These are phyloP conservation scores for Leptonema lineaticorne DNA, from an alignment of 1,140 invertebrate species.

Conservation along the genomic window DNA sequence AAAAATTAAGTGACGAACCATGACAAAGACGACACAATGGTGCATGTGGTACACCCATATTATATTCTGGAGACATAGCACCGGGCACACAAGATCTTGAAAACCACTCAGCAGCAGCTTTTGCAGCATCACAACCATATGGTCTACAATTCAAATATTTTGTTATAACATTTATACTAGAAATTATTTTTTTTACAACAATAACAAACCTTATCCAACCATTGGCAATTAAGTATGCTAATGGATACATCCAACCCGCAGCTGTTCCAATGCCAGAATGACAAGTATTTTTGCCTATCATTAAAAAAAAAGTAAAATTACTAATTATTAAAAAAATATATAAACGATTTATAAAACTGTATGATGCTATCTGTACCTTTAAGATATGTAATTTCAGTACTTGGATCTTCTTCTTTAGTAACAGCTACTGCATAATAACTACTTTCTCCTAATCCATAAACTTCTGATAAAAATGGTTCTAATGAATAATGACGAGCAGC, in stretches of 20 bases:
- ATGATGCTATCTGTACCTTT: no score
- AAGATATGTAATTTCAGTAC: constrained; percentile 85
- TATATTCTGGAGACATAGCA: constrained; percentile 81
- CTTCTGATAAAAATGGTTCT: constrained; percentile 86
- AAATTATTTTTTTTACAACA: background rate
- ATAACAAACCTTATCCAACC: constrained; percentile 72
- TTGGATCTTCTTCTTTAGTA: constrained; percentile 82
- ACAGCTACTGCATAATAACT: constrained; percentile 95
- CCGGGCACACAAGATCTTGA: constrained; percentile 89
- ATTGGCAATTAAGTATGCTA: constrained; percentile 91
- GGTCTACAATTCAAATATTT: constrained; percentile 57
- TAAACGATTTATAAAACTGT: background rate
- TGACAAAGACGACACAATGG: constrained; percentile 94
- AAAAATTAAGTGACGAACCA: constrained; percentile 80
- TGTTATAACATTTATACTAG: background rate
- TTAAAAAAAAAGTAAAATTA: background rate
- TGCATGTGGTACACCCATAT: constrained; percentile 75
- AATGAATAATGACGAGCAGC: constrained; percentile 78
- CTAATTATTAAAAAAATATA: background rate
- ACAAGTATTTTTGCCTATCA: constrained; percentile 77
- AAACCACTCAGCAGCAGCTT: constrained; percentile 91
- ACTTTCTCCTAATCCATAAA: constrained; percentile 81
- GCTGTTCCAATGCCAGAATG: constrained; percentile 89
- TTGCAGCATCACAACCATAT: constrained; percentile 86
- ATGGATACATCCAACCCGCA: constrained; percentile 93